A percentile compares a stretch with the other conserved stretches of the same genome.
These are phyloP conservation scores for Palaemon carinicauda DNA, from an alignment of 1,140 invertebrate genomes.

Conservation along the genomic window DNA sequence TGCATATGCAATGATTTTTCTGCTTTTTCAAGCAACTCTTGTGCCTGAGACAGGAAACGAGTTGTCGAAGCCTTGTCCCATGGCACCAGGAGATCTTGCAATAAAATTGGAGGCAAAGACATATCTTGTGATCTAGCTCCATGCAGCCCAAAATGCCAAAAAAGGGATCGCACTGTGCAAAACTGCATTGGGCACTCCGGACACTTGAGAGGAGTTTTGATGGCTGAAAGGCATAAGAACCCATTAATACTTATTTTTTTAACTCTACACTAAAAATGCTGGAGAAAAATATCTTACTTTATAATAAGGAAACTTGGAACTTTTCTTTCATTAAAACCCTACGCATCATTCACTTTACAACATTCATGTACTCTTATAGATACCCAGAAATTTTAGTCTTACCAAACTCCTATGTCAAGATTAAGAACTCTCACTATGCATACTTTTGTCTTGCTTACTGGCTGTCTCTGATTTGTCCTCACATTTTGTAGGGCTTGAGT, in stretches of 20 bases:
- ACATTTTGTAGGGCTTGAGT: too few relatives aligned
- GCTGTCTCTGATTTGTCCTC: too few relatives aligned
- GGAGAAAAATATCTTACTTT: too few relatives aligned
- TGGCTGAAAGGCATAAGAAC: conserved; percentile 29
- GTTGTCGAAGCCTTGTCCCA: conserved; percentile 46
- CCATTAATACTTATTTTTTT: background rate
- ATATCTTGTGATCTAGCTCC: conserved; percentile 24
- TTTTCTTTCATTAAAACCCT: too few relatives aligned
- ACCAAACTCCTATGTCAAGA: too few relatives aligned
- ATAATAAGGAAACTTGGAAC: too few relatives aligned
- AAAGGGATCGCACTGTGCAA: conserved; percentile 57
- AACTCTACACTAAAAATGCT: too few relatives aligned
- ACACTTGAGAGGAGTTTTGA: conserved; percentile 59
- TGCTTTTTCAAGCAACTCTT: conserved; percentile 6
- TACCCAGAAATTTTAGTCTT: too few relatives aligned
- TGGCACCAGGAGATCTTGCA: conserved; percentile 42
- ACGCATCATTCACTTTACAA: too few relatives aligned
- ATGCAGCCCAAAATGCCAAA: conserved; percentile 58
- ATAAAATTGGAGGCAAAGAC: conserved; percentile 29
- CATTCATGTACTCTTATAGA: too few relatives aligned
- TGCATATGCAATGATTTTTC: background rate
- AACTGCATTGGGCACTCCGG: conserved; percentile 58
- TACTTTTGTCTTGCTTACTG: too few relatives aligned
- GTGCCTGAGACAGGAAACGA: conserved; percentile 25
- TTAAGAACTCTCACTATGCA: too few relatives aligned